These are phyloP conservation scores for Neolamprologus longior DNA, from an alignment of 2,113 vertebrate genomes.

Conservation along the genomic window DNA sequence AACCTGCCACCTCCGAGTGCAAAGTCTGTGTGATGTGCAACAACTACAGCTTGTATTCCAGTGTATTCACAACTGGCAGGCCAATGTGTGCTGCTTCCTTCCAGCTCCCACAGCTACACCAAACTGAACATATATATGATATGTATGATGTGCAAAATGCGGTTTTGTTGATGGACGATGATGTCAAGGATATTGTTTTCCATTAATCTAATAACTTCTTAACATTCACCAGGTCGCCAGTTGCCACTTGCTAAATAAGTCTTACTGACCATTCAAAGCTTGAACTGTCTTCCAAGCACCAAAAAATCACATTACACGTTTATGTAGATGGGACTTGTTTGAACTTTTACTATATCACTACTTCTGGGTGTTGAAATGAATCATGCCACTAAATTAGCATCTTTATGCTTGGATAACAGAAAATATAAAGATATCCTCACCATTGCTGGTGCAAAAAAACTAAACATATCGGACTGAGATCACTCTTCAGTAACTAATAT, in stretches of 20 bases:
- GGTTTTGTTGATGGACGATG: neutral
- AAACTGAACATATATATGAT: neutral
- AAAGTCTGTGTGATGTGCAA: neutral
- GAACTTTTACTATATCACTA: neutral
- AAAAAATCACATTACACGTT: neutral
- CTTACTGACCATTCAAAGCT: neutral
- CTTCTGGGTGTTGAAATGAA: neutral
- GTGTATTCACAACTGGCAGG: neutral
- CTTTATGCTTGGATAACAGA: neutral
- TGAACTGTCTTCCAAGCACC: neutral
- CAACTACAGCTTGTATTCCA: neutral
- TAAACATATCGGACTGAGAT: neutral
- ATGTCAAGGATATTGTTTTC: neutral
- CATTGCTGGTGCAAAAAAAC: neutral
- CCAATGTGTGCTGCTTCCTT: neutral
- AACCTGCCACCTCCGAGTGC: neutral
- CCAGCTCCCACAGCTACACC: neutral
- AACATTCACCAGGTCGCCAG: neutral
- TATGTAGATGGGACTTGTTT: neutral
- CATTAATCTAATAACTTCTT: neutral
- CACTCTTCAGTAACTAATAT: neutral
- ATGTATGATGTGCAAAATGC: accelerated
- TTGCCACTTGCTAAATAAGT: neutral
- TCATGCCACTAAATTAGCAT: neutral
- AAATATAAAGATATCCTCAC: neutral